A percentile compares a stretch with the other conserved stretches of the same genome.
These are phyloP conservation scores for Clavelina lepadiformis DNA, from an alignment of 23 tunicate species.

Conservation along the genomic window DNA sequence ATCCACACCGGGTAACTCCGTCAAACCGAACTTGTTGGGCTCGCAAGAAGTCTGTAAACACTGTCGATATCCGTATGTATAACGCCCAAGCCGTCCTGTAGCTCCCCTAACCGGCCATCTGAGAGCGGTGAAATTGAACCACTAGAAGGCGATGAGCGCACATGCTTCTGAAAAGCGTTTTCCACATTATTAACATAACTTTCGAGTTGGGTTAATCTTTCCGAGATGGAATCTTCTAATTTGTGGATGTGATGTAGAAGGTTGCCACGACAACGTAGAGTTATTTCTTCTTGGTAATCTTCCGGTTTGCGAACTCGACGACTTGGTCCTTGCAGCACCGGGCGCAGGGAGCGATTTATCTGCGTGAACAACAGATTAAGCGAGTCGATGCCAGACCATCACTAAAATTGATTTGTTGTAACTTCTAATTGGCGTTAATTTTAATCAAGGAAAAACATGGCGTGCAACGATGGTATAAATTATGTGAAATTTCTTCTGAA, in stretches of 20 bases:
- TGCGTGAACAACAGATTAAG: too few species aligned
- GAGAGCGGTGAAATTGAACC: background rate
- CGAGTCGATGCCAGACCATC: too few species aligned
- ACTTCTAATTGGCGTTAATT: too few species aligned
- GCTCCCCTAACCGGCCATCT: conserved; percentile 36
- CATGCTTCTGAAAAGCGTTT: conserved; percentile 1
- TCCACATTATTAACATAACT: conserved; percentile 17
- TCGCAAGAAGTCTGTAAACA: conserved; percentile 14
- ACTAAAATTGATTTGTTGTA: too few species aligned
- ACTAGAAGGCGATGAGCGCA: conserved; percentile 12
- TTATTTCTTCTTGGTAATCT: conserved; percentile 1
- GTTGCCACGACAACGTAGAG: conserved; percentile 9
- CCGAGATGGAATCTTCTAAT: conserved; percentile 10
- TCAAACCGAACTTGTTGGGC: too few species aligned
- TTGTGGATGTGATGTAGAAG: conserved; percentile 21
- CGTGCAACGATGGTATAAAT: too few species aligned
- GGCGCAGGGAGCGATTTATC: too few species aligned
- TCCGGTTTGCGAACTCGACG: too few species aligned
- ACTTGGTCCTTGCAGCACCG: too few species aligned
- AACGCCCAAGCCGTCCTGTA: conserved; percentile 18
- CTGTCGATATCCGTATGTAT: conserved; percentile 18
- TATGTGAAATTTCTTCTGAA: too few species aligned
- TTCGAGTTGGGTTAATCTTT: conserved; percentile 13
- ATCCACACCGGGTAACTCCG: too few species aligned
- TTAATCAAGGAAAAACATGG: too few species aligned